Base-by-base conservation (phyloP, 2,113 vertebrate genomes). In the Toxostoma redivivum region DNA sequence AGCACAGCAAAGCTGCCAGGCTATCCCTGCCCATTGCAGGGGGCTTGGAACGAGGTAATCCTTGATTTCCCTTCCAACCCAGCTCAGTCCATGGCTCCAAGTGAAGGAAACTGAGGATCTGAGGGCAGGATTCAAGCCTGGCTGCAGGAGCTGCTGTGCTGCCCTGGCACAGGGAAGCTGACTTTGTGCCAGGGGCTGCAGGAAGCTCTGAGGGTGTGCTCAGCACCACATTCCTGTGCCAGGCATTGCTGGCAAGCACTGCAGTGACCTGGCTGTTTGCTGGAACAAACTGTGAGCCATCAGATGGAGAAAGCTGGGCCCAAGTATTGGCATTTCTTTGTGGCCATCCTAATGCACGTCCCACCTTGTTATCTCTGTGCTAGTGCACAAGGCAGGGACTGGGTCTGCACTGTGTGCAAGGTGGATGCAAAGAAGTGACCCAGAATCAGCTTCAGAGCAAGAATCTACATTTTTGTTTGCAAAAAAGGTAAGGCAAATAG, bases 401-500 rank as follows among this genome's bases (percentile, higher is more conserved):
- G 27, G 9, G 42, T 42, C 53, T 50, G 15, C 3, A 0, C 4
- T 15, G 19, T 3, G 5, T 19, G 57, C 28, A 22, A 80, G 50
- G 74, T 33, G 56, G 72, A 31, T 44, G 79, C 14, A 77, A 38
- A 35, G 33, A 88, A 78, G 27, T 0, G 2, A 11, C 33, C 1
- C 12, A 33, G 18, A 77, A 13, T 73, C 58, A 44, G 40, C 42
- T 83, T 57, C 66, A 54, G 67, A 65, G 76, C n/a, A 62, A 38
- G 72, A 86, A 86, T 70, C 51, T 62, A 18, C 30, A 37, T 66
- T 69, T 91, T 72, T 72, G 74, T 95, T 95, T 94, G 82, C 80
- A 62, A 53, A 80, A 28, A 81, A 92, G 58, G 42, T 21, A 94
- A 83, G 72, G 86, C 67, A 97, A 96, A 97, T 93, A 96, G 91